phyloP scores from a whole-genome alignment of 23 tunicate genomes.

The Ascidia mentula region DNA sequence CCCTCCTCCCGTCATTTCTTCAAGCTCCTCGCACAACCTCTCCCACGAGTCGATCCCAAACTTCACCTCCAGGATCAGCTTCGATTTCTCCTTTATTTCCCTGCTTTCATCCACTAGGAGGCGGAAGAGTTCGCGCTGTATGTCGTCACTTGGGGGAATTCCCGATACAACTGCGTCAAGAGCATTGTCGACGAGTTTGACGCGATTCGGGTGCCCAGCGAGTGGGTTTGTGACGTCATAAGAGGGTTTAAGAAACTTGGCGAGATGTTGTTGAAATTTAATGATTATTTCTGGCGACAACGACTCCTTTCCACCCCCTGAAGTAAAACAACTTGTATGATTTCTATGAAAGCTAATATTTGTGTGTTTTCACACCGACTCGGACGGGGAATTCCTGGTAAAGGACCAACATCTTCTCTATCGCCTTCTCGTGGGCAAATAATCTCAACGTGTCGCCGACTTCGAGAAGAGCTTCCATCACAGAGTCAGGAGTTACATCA shows the following conservation, averaged over 20 bases:
- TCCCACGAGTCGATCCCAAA: conserved; percentile 48
- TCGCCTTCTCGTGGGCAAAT: conserved; percentile 54
- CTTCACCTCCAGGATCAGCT: conserved; percentile 35
- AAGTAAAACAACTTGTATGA: not conserved
- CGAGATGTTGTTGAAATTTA: conserved; percentile 19
- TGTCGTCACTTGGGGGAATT: conserved; percentile 12
- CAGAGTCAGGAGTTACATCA: conserved; percentile 34
- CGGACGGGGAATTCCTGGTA: conserved; percentile 17
- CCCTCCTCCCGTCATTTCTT: conserved; percentile 22
- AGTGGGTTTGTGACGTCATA: conserved; percentile 16
- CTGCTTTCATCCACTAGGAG: conserved; percentile 33
- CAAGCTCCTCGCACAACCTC: conserved; percentile 24
- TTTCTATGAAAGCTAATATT: not conserved
- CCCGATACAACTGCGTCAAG: conserved; percentile 36
- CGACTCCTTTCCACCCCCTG: conserved; percentile 18
- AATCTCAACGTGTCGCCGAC: conserved; percentile 45
- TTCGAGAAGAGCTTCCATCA: conserved; percentile 42
- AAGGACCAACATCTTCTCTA: conserved; percentile 26
- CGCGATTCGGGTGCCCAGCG: conserved; percentile 43
- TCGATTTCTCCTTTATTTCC: conserved; percentile 30
- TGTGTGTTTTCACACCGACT: conserved; percentile 1
- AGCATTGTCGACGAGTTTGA: conserved; percentile 48
- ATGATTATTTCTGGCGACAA: not conserved
- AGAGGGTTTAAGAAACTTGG: conserved; percentile 28
- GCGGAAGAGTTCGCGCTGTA: conserved; percentile 34